These are phyloP conservation scores for Actinemys pallida DNA, from an alignment of 2,113 vertebrate genomes.

Conservation along the genomic window DNA sequence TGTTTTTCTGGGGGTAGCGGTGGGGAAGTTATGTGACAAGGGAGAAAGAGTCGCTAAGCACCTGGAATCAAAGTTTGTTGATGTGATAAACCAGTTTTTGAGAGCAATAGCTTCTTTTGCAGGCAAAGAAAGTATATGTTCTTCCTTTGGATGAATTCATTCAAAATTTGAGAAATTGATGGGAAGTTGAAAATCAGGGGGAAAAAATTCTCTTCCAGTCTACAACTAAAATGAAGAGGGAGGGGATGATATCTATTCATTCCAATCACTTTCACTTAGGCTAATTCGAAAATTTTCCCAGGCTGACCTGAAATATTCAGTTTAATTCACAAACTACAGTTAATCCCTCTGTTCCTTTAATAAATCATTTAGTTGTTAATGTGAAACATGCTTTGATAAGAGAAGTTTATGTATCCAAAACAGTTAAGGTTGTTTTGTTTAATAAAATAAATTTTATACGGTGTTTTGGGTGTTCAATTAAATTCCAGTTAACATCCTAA, in stretches of 20 bases:
- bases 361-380: neutral
- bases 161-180: neutral
- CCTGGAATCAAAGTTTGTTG: neutral
- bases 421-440: neutral
- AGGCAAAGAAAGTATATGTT: neutral
- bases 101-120: neutral
- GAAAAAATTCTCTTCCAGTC: neutral
- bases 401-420: neutral
- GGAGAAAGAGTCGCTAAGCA: neutral
- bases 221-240: neutral
- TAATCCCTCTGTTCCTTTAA: neutral
- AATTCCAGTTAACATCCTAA: neutral
- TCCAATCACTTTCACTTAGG: neutral
- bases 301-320: neutral
- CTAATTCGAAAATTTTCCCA: neutral
- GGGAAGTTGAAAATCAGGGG: neutral
- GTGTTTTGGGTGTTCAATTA: neutral
- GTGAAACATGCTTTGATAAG: too few species aligned
- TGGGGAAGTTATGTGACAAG: neutral
- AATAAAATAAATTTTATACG: neutral
- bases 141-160: neutral
- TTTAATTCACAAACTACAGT: neutral
- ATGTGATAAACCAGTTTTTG: neutral
- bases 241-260: neutral
- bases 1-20: neutral